Conservation (phyloP, 1,140 invertebrate species). For the Phortica variegata region DNA sequence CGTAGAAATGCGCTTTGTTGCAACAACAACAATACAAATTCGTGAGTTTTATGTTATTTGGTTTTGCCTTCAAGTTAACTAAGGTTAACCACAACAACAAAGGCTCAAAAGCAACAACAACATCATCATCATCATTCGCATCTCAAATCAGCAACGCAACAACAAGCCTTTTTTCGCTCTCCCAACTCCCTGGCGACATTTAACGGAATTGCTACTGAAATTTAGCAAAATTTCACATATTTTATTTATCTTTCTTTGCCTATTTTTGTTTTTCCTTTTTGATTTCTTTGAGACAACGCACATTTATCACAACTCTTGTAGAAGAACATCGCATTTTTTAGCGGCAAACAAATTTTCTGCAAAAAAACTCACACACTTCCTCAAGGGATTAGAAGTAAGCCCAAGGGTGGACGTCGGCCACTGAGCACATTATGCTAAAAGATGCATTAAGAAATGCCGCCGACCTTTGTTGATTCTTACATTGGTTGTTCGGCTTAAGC, state of each 20-base stretch:
- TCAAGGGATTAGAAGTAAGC: slow-evolving; percentile 38
- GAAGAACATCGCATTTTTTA: too few species aligned
- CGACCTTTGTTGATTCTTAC: slow-evolving; percentile 13
- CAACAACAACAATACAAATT: neutral
- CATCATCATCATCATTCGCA: too few species aligned
- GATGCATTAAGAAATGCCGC: slow-evolving; percentile 26
- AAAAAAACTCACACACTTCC: neutral
- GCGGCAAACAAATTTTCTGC: too few species aligned
- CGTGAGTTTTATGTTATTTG: slow-evolving; percentile 12
- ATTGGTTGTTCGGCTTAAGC: too few species aligned
- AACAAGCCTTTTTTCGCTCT: neutral
- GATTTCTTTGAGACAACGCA: neutral
- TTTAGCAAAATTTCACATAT: slow-evolving; percentile 17
- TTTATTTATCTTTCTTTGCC: too few species aligned
- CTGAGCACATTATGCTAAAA: slow-evolving; percentile 28
- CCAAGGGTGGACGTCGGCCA: too few species aligned
- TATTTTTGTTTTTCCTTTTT: too few species aligned
- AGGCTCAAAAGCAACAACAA: slow-evolving; percentile 9
- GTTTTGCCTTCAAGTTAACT: slow-evolving; percentile 1
- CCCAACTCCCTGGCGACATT: slow-evolving; percentile 22
- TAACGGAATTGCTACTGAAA: slow-evolving; percentile 49
- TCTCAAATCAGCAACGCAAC: too few species aligned
- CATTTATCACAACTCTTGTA: too few species aligned
- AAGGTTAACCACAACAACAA: slow-evolving; percentile 28
- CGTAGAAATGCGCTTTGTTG: slow-evolving; percentile 29